Evolutionary conservation across 2,113 vertebrate species (phyloP).

Genomic region (Rhagologus leucostigma): DNA sequence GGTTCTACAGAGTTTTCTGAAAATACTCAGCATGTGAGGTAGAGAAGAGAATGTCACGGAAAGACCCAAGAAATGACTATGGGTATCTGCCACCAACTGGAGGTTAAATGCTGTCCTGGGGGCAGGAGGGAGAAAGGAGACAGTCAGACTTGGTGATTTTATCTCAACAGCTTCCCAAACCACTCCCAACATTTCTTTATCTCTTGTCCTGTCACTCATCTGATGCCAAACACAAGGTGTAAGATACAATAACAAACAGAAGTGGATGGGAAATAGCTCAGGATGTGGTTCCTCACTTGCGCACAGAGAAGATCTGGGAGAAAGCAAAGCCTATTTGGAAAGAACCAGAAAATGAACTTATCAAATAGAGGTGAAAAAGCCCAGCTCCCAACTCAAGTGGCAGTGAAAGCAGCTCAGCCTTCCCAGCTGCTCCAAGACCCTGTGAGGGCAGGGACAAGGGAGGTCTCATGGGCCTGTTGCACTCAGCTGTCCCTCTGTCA

Average conservation of each 20-base stretch:
- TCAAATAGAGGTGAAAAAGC: background rate
- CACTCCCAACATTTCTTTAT: background rate
- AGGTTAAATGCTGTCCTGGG: background rate
- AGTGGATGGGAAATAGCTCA: background rate
- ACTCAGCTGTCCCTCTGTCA: background rate
- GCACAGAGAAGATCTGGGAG: background rate
- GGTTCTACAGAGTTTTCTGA: background rate
- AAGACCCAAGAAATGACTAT: background rate
- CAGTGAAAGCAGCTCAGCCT: background rate
- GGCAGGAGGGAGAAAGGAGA: background rate
- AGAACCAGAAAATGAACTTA: background rate
- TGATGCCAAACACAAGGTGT: background rate
- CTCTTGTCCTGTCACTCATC: background rate
- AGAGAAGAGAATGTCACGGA: background rate
- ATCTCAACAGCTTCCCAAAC: background rate
- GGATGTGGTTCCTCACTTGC: background rate
- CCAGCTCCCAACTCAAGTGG: background rate
- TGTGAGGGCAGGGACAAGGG: background rate
- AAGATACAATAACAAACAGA: background rate
- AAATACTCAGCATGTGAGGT: rapidly evolving
- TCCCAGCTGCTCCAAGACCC: background rate
- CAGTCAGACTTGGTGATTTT: background rate
- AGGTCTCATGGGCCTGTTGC: background rate
- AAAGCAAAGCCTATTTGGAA: background rate
- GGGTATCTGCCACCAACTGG: background rate